Base-by-base conservation (phyloP, 2,888 invertebrate genomes). In the Chalcosyrphus nemorum region DNA sequence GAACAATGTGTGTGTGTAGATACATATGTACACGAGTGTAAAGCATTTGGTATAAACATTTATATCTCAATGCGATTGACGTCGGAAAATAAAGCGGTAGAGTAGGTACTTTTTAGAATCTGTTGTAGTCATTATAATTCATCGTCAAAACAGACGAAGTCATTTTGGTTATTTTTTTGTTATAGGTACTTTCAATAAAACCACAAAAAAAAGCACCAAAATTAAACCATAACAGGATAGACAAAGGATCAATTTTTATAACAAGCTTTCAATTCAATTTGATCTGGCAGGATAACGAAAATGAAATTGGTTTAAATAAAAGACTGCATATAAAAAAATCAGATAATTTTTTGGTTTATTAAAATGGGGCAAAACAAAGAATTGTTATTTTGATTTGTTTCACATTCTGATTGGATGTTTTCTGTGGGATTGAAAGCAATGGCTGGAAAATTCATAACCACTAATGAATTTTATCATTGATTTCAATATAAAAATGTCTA, bases 281-380 rank as follows among this genome's bases (percentile, higher is more conserved):
- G 45, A 65, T 43, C 43, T 35, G 47, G 52, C 43, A 29, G 76
- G 68, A 75, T 61, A 70, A 70, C 61, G 47, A 56, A 61, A 71
- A 45, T 75, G 15, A 65, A 65, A 76, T 76, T 71, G 81, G 24
- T 76, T 50, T 32, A 52, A 76, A 65, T 71, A 41, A 76, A 70
- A 50, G 13, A 56, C n/a, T 41, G 29, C 43, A 52, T 59, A 24
- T 24, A 57, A 57, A 29, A 43, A 57, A 29, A 43, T 19, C 32
- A 45, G 6, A 24, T 3, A 29, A 32, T 45, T 24, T 47, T 70
- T 19, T n/a, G n/a, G 56, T 45, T 68, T 52, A 38, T 52, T 52
- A 59, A 59, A 52, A 50, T 21, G 5, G 13, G n/a, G 27, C 41
- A 27, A 41, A 43, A 29, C 2, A 9, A 13, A 29, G 27, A 57